Conservation (phyloP, 2,888 invertebrate species). For the Eristalis pertinax region DNA sequence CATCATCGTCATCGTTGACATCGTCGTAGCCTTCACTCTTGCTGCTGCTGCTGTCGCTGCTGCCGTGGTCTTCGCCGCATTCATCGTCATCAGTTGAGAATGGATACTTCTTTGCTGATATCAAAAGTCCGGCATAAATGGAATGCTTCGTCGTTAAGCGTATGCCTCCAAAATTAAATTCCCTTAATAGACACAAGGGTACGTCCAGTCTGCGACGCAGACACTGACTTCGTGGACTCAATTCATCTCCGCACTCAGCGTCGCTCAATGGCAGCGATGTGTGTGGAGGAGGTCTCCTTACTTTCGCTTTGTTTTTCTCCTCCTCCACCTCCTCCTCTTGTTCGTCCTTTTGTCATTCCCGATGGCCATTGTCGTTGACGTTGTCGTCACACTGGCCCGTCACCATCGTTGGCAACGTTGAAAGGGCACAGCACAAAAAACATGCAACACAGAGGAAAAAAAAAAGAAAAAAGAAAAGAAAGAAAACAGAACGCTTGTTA, state of each 20-base stretch:
- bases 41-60: not conserved
- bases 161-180: conserved; percentile 49
- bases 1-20: conserved; percentile 14
- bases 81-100: conserved; percentile 17
- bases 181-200: conserved; percentile 38
- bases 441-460: not conserved
- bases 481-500: conserved; percentile 12
- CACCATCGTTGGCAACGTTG: conserved; percentile 33
- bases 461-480: not conserved
- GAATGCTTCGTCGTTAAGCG: conserved; percentile 32
- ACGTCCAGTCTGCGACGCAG: conserved; percentile 26
- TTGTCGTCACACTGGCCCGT: not conserved
- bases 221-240: conserved; percentile 45
- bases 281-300: not conserved
- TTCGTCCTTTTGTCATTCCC: conserved; percentile 42
- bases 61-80: not conserved
- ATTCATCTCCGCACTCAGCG: conserved; percentile 15
- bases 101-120: conserved; percentile 33
- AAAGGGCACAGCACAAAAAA: conserved; percentile 22
- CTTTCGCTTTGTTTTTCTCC: conserved; percentile 33
- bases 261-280: conserved; percentile 21
- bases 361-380: conserved; percentile 28
- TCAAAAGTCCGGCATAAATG: conserved; percentile 4
- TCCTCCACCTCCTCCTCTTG: not conserved
- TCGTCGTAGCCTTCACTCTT: not conserved